A percentile compares a stretch with the other conserved stretches of the same genome.
Evolutionary conservation across 2,888 invertebrate species (phyloP).

Genomic region (Spilarctia lutea): DNA sequence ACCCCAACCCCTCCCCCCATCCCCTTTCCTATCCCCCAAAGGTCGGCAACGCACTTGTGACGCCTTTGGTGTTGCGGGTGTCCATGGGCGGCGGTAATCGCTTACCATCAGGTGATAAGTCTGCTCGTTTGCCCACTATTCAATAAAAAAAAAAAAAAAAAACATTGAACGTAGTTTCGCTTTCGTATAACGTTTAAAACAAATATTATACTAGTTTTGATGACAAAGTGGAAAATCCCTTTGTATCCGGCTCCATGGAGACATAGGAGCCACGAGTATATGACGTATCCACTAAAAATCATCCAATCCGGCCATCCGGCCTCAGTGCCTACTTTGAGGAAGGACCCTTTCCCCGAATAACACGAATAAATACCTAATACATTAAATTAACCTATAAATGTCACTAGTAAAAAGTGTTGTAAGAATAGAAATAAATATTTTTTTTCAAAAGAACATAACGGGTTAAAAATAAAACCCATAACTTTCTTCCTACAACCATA

Average conservation of each 20-base stretch:
- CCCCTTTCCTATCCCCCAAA: too few species aligned
- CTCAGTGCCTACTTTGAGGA: too few species aligned
- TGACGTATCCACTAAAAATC: not conserved
- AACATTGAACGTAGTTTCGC: not conserved
- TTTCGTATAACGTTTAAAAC: not conserved
- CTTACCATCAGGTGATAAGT: too few species aligned
- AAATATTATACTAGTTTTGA: too few species aligned
- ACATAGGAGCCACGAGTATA: not conserved
- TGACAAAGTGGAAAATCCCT: too few species aligned
- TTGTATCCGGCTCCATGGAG: too few species aligned
- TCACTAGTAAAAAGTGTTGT: not conserved
- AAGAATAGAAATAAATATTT: not conserved
- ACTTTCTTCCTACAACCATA: constrained; percentile 16
- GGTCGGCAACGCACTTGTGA: too few species aligned
- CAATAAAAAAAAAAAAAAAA: too few species aligned
- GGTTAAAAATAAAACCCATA: constrained; percentile 7
- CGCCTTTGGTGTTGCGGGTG: too few species aligned
- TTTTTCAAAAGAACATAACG: not conserved
- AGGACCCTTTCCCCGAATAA: not conserved
- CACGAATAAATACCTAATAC: not conserved
- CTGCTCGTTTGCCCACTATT: too few species aligned
- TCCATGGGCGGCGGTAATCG: too few species aligned
- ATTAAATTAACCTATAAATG: not conserved
- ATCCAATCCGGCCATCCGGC: not conserved
- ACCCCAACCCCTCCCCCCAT: too few species aligned